Evolutionary conservation across 1,140 invertebrate species (phyloP), one percentile per base, ranked within the genome.

Genomic region (Watersipora subatra): DNA sequence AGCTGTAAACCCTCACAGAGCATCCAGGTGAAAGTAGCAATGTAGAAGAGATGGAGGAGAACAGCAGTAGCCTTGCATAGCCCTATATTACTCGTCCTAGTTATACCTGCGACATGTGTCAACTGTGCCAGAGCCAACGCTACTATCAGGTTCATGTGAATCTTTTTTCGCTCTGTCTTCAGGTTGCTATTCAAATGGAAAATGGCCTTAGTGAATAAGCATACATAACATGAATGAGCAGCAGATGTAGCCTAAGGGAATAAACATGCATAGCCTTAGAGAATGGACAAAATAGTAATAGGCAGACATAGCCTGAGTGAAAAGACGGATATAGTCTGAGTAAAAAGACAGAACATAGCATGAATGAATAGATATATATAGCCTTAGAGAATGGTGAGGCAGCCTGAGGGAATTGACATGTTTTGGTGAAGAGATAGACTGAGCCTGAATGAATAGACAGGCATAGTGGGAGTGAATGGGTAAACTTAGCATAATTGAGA

Each of bases 1-100:
- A 95, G 82, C 79, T 95, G 91, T 22, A 79, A 69, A 1, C 78
- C 81, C 71, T 82, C 81, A 12, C 82, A 75, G 19, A 81, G 68
- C 82, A 83, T 83, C 82, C 82, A 83, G 19, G 74, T 73, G 64
- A 83, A 82, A 63, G 80, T 75, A 0, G 79, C 74, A 2, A 80
- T 69, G 26, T 82, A 67, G 57, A 77, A 79, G 65, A 78, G 82
- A 63, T 82, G 82, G 19, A 82, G 69, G 17, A 77, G 61, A 19
- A 77, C 73, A 12, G 81, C 78, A 30, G 80, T 70, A 1, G 66
- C 62, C 27, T 73, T 69, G 65, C 80, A 81, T 1, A 62, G 7
- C 34, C 7, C 34, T 46, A 7, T 46, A 57, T 64, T 29, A 15
- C 24, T 2, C 2, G 62, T 64, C 3, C n/a, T 24, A 57, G 55